Evolutionary conservation across 2,888 invertebrate genomes (phyloP).

Genomic region (Apotomis capreana): DNA sequence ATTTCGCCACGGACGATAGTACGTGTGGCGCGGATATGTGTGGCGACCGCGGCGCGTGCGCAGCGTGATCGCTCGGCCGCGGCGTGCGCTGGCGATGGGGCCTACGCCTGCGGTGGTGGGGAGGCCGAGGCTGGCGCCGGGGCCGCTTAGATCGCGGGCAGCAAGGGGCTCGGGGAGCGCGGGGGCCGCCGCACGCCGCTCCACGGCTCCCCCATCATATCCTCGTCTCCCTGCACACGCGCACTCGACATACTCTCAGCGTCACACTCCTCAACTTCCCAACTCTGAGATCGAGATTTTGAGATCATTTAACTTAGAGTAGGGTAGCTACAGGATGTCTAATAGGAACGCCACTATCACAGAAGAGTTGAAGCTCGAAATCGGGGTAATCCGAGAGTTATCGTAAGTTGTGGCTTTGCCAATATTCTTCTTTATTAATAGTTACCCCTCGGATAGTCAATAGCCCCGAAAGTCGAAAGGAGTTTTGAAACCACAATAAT

Average conservation of each 20-base stretch:
- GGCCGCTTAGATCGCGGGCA: constrained; percentile 69
- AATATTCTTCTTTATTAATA: not conserved
- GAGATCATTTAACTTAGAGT: constrained; percentile 73
- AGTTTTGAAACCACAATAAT: not conserved
- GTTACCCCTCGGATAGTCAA: constrained; percentile 16
- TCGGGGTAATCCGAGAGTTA: constrained; percentile 44
- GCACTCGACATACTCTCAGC: constrained; percentile 83
- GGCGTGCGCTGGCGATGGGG: constrained; percentile 50
- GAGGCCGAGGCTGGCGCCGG: constrained; percentile 35
- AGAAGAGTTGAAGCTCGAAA: constrained; percentile 50
- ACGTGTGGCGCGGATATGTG: constrained; percentile 60
- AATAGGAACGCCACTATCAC: constrained; percentile 56
- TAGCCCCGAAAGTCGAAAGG: constrained; percentile 22
- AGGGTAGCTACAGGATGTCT: constrained; percentile 59
- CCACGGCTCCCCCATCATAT: constrained; percentile 84
- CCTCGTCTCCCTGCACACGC: constrained; percentile 85
- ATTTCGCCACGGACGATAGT: constrained; percentile 51
- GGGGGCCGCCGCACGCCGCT: constrained; percentile 72
- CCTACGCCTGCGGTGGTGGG: constrained; percentile 24
- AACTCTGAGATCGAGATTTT: constrained; percentile 82
- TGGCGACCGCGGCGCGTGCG: constrained; percentile 44
- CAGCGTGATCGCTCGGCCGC: constrained; percentile 23
- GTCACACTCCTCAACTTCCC: constrained; percentile 82
- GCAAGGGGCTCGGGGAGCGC: constrained; percentile 77
- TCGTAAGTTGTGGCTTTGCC: not conserved